Base-by-base conservation (phyloP, 2,888 invertebrate genomes). In the Papilio gigon region DNA sequence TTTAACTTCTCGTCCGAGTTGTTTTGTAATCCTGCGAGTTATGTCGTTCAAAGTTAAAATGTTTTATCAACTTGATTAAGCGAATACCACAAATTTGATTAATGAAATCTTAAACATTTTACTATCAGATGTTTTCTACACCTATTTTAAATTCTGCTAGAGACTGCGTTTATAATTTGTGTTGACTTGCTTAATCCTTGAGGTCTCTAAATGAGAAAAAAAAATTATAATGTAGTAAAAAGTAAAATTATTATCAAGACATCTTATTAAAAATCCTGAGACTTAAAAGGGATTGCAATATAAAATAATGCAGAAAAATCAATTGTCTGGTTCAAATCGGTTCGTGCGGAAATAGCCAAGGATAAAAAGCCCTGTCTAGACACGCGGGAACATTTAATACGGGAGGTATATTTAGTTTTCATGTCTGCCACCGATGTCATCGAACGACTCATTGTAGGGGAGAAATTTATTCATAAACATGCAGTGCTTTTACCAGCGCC, bases 1-100 rank as follows among this genome's bases (percentile, higher is more conserved):
- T 75, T 76, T 75, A 75, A 71, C 68, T 27, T 66, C 59, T 42
- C 53, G 22, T 59, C 33, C 40, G 56, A 27, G 37, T 25, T 59
- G 61, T 68, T 69, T 65, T 30, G 42, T 27, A 14, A 58, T 56
- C 27, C 56, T 27, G 30, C 17, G 9, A 40, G 60, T 59, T 35
- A 25, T 6, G 40, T 25, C 53, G 9, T 53, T 53, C 30, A 53
- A 30, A 27, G 53, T 53, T 53, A 53, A 30, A 53, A 9, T 30
- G n/a, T 1, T 53, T 53, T 30, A 27, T 53, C 6, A 27, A 50
- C 25, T 47, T 47, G n/a, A 40, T 47, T 12, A 20, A 47, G 22
- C 12, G 22, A 20, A 47, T 22, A 22, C n/a, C n/a, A n/a, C 12
- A 47, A 22, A 47, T 3, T 22, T 47, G 12, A 22, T 47, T 47